Evolutionary conservation across 2,113 vertebrate genomes (phyloP), one percentile per base, ranked within the genome.

Genomic region (Hippocampus comes): DNA sequence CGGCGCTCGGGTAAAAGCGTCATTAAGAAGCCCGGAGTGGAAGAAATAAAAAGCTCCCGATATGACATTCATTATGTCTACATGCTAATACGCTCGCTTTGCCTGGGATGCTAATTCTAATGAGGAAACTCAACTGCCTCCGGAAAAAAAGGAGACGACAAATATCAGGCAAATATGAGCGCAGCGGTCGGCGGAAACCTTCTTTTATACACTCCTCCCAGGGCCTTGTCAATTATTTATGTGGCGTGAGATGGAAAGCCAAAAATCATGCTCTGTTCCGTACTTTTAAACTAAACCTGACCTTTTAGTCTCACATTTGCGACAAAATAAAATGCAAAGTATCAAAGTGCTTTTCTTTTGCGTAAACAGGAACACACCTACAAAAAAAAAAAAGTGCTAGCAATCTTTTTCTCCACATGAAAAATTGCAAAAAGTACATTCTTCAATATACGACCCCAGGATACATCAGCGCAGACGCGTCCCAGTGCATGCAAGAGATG

Each of bases 1-100:
- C 86, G 80, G 74, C 25, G 66, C 67, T 69, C 49, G 38, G 88
- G 84, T 89, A 85, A 78, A 84, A 87, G 82, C 79, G 72, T 86
- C 88, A 88, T 90, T 91, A 91, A 81, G 70, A 76, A 78, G 76
- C 73, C 75, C 84, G 79, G 73, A 21, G 49, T 75, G 87, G 87
- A 75, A 81, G 75, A 67, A 87, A 82, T 71, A 76, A 81, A 83
- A 78, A 70, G 68, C 76, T 73, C 73, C 71, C 68, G 77, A 80
- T 83, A 84, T 82, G 77, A 87, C 87, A 81, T 86, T 89, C 82
- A 86, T 87, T 89, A 88, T 67, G 64, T 53, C 79, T 78, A 49
- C 38, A 23, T 83, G 78, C 82, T 88, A 82, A 88, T 86, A 78
- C 69, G 27, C 66, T 80, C 75, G 74, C 74, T 79, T 76, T 73